These are phyloP conservation scores for Tryphoninae sp. DNA, from an alignment of 2,888 invertebrate species.

Conservation along the genomic window DNA sequence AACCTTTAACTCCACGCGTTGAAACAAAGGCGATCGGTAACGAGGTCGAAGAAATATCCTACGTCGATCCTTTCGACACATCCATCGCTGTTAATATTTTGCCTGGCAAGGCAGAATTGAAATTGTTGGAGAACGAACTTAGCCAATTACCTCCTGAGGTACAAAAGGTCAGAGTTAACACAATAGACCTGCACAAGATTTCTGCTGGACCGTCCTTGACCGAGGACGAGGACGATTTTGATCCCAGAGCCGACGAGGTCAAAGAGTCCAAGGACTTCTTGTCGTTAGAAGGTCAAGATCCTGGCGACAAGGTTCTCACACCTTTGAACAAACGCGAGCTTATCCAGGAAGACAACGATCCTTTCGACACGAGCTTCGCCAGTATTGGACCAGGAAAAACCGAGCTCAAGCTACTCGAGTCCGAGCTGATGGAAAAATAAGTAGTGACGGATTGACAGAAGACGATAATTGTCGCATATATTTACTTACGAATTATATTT, in stretches of 20 bases:
- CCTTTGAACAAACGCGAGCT: constrained; percentile 78
- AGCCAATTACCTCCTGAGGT: constrained; percentile 82
- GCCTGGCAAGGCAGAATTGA: constrained; percentile 91
- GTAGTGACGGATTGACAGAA: background rate
- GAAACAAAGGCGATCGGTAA: constrained; percentile 80
- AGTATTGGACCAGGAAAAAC: constrained; percentile 89
- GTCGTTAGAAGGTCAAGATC: constrained; percentile 82
- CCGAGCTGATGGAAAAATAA: constrained; percentile 85
- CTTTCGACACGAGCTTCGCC: constrained; percentile 93
- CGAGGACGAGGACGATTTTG: constrained; percentile 81
- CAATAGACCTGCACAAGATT: constrained; percentile 68
- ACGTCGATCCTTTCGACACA: constrained; percentile 93
- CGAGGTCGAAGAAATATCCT: constrained; percentile 80
- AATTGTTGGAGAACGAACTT: constrained; percentile 89
- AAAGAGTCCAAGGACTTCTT: constrained; percentile 80
- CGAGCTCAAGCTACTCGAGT: constrained; percentile 90
- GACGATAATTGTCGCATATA: background rate
- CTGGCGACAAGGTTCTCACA: constrained; percentile 80
- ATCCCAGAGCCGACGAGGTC: constrained; percentile 82
- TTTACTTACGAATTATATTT: background rate
- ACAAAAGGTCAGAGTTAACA: constrained; percentile 77
- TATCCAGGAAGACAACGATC: constrained; percentile 85
- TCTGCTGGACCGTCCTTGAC: constrained; percentile 15
- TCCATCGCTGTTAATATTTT: constrained; percentile 89
- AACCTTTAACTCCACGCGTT: constrained; percentile 87